Percentiles rank a stretch among this genome's conserved stretches.
phyloP scores from a whole-genome alignment of 1,140 invertebrate species.

The Adoxophyes honmai region DNA sequence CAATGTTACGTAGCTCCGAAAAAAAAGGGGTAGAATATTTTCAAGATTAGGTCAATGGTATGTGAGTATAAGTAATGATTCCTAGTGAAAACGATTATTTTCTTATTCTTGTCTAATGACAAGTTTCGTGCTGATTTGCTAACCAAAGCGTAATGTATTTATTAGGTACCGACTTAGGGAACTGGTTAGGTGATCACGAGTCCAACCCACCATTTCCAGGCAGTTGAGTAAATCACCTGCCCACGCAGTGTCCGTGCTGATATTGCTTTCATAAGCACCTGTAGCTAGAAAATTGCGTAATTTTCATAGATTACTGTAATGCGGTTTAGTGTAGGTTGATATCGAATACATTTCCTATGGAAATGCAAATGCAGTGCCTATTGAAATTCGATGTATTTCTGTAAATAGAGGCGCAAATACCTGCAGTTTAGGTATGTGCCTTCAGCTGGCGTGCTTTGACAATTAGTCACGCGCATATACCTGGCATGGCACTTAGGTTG shows the following conservation, averaged over 20 bases:
- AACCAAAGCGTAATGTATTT: no score
- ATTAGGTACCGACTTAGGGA: no score
- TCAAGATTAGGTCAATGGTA: no score
- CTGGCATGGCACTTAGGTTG: neutral
- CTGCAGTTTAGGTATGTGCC: no score
- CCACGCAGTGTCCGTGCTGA: neutral
- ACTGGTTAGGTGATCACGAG: no score
- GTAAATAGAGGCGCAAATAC: neutral
- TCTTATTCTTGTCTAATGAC: no score
- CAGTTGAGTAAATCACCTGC: slow-evolving; percentile 2
- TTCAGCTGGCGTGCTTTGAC: neutral
- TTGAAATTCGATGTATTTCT: neutral
- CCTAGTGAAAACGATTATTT: no score
- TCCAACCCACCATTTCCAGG: neutral
- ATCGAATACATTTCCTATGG: neutral
- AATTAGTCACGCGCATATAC: neutral
- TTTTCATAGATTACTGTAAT: neutral
- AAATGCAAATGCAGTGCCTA: neutral
- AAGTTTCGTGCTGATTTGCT: no score
- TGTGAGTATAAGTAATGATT: no score
- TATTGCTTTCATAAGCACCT: slow-evolving; percentile 9
- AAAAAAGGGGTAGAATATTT: no score
- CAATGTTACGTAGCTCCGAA: no score
- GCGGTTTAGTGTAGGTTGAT: neutral
- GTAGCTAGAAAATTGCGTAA: slow-evolving; percentile 7